Evolutionary conservation across 1,140 invertebrate genomes (phyloP), one percentile per base, ranked within the genome.

Genomic region (Microplitis demolitor): DNA sequence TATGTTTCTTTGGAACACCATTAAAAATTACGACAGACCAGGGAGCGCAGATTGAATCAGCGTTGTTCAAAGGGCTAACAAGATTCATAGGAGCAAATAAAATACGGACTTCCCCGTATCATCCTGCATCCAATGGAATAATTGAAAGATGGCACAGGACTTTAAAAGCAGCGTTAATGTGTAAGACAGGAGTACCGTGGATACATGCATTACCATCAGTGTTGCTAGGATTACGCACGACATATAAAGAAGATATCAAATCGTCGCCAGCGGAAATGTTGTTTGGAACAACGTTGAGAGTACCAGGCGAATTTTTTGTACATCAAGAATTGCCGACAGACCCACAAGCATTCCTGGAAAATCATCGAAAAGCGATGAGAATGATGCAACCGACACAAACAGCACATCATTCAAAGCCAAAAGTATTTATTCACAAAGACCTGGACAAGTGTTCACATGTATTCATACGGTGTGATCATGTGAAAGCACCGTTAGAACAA

Each of bases 31-130:
- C 62, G 2, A 67, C 82, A 33, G 80, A 84, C 66, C 79, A 80
- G 75, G 80, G n/a, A 4, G 3, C 35, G 0, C 84, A 85, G 71
- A 86, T 85, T 68, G 80, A 84, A 62, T 81, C 79, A 13, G n/a
- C 69, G 4, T 35, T 78, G 37, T 78, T 78, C 58, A 68, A 31
- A 31, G 33, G 68, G 50, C 77, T 82, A 61, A 67, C 76, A 60
- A 70, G 72, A 61, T 71, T 78, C 39, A 35, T 78, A 8, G 79
- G 81, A 58, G 66, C 63, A 39, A 66, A 74, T 54, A 66, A 61
- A 50, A 72, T 72, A 33, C 70, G 79, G 66, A 79, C 77, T 63
- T 74, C 80, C 58, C 72, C 82, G 64, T 81, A 82, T 63, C 80
- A 84, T 58, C 78, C 78, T 3, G 61, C 67, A 9, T 66, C 81